Evolutionary conservation across 2,113 vertebrate genomes (phyloP).

Genomic region (Elachura formosa): DNA sequence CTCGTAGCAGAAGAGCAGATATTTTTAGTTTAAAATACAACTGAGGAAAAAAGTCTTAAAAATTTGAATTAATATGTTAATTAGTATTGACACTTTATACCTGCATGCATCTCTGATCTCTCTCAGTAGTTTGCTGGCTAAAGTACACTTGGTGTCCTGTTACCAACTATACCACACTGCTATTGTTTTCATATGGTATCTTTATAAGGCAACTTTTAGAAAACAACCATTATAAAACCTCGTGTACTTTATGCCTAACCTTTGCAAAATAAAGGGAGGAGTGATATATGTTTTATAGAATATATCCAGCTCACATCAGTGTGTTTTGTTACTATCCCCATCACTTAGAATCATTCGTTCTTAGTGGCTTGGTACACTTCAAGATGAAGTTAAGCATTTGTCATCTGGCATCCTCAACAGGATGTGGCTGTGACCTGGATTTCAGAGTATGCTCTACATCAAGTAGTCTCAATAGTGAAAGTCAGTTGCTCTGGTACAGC

Average conservation of each 20-base stretch:
- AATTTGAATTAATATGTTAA: background rate
- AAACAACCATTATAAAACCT: background rate
- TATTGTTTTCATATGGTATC: background rate
- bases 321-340: background rate
- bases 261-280: background rate
- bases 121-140: background rate
- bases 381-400: background rate
- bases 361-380: background rate
- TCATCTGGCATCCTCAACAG: background rate
- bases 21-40: background rate
- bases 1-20: background rate
- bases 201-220: background rate
- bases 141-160: rapidly evolving
- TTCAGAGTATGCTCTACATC: background rate
- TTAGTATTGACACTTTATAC: background rate
- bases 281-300: background rate
- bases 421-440: background rate
- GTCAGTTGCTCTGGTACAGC: background rate
- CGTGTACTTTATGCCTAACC: background rate
- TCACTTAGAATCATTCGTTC: background rate
- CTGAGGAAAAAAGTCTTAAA: background rate
- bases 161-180: background rate
- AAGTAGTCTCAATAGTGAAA: background rate
- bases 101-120: background rate
- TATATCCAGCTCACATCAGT: background rate